These are phyloP conservation scores for Amia ocellicauda DNA, from an alignment of 2,113 vertebrate species.

Conservation along the genomic window DNA sequence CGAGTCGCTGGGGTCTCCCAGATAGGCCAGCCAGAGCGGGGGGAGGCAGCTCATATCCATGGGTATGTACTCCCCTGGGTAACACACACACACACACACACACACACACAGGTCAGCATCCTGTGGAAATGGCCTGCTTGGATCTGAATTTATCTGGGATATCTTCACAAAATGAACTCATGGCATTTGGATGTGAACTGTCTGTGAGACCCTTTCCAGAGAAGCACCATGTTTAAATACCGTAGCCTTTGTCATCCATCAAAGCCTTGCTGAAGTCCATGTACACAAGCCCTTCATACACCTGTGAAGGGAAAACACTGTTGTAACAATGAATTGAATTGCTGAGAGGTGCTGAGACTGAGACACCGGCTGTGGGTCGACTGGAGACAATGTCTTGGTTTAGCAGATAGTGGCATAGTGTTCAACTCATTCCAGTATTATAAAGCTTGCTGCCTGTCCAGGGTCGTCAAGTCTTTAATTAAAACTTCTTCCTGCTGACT, in stretches of 20 bases:
- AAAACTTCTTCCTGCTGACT: too few relatives aligned
- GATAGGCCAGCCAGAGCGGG: slow-evolving; percentile 69
- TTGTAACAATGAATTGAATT: background rate
- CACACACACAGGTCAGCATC: background rate
- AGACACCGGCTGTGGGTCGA: too few relatives aligned
- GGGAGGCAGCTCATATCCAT: slow-evolving; percentile 65
- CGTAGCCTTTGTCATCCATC: slow-evolving; percentile 69
- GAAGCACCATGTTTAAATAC: slow-evolving; percentile 55
- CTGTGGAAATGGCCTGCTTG: too few relatives aligned
- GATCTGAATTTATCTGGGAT: too few relatives aligned
- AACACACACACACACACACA: slow-evolving; percentile 13
- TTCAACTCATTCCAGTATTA: too few relatives aligned
- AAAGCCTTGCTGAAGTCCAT: slow-evolving; percentile 74
- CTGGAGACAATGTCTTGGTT: too few relatives aligned
- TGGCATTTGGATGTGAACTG: too few relatives aligned
- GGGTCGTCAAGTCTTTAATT: too few relatives aligned
- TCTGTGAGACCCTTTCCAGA: too few relatives aligned
- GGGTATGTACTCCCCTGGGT: slow-evolving; percentile 58
- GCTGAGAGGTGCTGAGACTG: background rate
- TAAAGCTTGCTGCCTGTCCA: too few relatives aligned
- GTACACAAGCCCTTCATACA: slow-evolving; percentile 75
- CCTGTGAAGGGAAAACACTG: slow-evolving; percentile 43
- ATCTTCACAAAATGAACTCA: too few relatives aligned
- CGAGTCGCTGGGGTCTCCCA: slow-evolving; percentile 75
- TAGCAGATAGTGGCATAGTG: too few relatives aligned